Percentiles rank a stretch among this genome's conserved stretches.
phyloP scores from a whole-genome alignment of 2,888 invertebrate genomes.

The Electrophaes corylata region DNA sequence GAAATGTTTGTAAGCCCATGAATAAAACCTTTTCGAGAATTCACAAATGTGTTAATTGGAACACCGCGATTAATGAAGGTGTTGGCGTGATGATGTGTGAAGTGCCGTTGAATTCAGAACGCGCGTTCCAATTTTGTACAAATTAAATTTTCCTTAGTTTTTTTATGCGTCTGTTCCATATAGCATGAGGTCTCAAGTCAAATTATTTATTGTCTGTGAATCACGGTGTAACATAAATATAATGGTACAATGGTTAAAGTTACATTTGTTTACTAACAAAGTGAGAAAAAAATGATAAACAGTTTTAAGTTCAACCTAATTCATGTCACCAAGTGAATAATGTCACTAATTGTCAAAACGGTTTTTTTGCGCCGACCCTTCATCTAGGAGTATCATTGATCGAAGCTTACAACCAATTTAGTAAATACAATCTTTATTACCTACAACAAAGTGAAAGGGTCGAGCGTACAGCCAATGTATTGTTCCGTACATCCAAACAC shows the following conservation, averaged over 20 bases:
- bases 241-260: no score
- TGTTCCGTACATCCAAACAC: slow-evolving; percentile 34
- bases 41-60: slow-evolving; percentile 69
- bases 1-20: no score
- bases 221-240: no score
- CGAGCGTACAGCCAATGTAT: slow-evolving; percentile 28
- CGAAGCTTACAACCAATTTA: background rate
- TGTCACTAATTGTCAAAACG: no score
- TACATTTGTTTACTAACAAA: no score
- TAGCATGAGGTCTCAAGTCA: no score
- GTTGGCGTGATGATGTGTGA: slow-evolving; percentile 67
- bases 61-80: slow-evolving; percentile 69
- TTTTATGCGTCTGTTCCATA: slow-evolving; percentile 6
- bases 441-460: slow-evolving; percentile 29
- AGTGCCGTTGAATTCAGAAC: slow-evolving; percentile 45
- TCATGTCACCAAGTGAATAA: no score
- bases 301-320: no score
- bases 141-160: slow-evolving; percentile 7
- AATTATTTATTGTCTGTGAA: no score
- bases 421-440: background rate
- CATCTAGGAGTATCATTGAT: no score
- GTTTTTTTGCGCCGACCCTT: no score
- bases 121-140: slow-evolving; percentile 23
- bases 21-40: slow-evolving; percentile 37
- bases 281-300: no score